Evolutionary conservation across 2,797 vertebrate genomes (phyloP), one percentile per base, ranked within the genome.

Genomic region (Macroramphosus scolopax): DNA sequence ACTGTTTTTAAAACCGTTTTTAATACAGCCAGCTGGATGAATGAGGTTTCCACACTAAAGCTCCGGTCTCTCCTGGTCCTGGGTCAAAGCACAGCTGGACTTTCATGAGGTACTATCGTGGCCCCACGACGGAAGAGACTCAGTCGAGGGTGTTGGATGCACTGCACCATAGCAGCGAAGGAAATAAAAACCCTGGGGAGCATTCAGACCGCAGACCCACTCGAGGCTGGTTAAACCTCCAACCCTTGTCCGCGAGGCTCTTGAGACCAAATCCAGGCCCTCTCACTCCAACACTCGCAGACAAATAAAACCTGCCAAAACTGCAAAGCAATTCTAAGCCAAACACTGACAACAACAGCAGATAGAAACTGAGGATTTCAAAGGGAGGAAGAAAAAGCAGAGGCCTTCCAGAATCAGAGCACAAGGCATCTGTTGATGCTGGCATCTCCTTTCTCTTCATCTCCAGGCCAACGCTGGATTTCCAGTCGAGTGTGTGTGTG

Each of bases 361-460:
- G 67, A 81, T 61, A 77, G 51, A 77, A 59, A 72, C 57, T 42
- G 15, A 36, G 56, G 72, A 72, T 84, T 81, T 82, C 76, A 86
- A 79, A 81, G 65, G 72, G 55, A 71, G 68, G 54, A 51, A 62
- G 64, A 51, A 72, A 63, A 63, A 72, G 39, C 75, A 79, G 60
- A 65, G 52, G 51, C 67, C 77, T 76, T 83, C 81, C 75, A 84
- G 84, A 87, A 83, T 77, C 74, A 59, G 73, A 84, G 80, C 72
- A 66, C 68, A 51, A 76, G 85, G 84, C 89, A 90, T 90, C 90
- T 90, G 88, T 86, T 87, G 82, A 73, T 77, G 62, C 83, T 91
- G 89, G 89, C 77, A 75, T 64, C 68, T 58, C 55, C 48, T 39
- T 46, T 40, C 78, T 79, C 82, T 76, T 77, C 79, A 76, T 82